phyloP scores from a whole-genome alignment of 2,113 vertebrate genomes.

The Panthera leo region DNA sequence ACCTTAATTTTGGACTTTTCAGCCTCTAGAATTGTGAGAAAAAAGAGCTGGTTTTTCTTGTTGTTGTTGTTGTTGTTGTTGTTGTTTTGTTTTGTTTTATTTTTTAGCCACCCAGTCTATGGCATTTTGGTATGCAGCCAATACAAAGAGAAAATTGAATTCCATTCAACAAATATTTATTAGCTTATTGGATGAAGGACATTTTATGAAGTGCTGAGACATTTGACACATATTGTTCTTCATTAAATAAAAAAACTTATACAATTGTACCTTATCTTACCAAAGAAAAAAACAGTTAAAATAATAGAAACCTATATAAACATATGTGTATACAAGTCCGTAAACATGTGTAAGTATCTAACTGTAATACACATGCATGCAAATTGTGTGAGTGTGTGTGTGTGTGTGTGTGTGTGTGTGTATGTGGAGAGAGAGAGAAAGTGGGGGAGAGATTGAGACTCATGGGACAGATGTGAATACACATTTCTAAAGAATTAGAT shows the following conservation, averaged over 20 bases:
- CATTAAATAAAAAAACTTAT: background rate
- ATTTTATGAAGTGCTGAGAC: background rate
- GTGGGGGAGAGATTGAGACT: background rate
- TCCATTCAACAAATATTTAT: background rate
- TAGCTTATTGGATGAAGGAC: background rate
- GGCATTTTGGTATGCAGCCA: background rate
- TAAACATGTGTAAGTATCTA: background rate
- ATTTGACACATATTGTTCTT: background rate
- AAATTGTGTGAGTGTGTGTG: background rate
- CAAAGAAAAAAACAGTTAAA: background rate
- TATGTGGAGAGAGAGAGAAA: background rate
- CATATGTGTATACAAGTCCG: background rate
- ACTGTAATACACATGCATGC: background rate
- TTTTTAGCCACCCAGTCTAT: background rate
- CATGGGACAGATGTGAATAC: rapidly evolving
- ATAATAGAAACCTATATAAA: background rate
- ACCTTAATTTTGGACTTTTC: background rate
- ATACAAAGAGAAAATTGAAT: background rate
- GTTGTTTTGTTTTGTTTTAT: too few relatives aligned
- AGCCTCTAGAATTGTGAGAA: background rate
- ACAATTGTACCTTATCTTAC: background rate
- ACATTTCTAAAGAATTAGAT: background rate
- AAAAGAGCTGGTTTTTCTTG: background rate
- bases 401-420: background rate
- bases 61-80: too few relatives aligned